phyloP scores from a whole-genome alignment of 1,140 invertebrate genomes.

The Aradophagus sp. region DNA sequence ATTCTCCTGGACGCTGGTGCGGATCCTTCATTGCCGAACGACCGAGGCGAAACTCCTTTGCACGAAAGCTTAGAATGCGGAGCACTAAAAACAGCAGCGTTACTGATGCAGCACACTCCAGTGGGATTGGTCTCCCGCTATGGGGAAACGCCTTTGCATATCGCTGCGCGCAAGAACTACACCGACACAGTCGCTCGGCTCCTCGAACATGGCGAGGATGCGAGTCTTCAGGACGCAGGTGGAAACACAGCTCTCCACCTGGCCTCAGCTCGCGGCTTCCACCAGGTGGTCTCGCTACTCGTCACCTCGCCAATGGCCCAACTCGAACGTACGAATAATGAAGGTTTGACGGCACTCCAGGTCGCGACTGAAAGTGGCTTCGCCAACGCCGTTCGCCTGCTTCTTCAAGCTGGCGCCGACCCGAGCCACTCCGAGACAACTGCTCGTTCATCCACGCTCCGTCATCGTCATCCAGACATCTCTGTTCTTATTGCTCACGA shows the following conservation, averaged over 20 bases:
- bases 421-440: conserved; percentile 56
- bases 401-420: conserved; percentile 64
- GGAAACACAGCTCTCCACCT: conserved; percentile 71
- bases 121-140: conserved; percentile 65
- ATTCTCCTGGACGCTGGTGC: conserved; percentile 73
- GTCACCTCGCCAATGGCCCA: conserved; percentile 61
- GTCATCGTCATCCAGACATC: conserved; percentile 64
- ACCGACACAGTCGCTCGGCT: conserved; percentile 63
- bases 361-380: conserved; percentile 73
- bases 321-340: conserved; percentile 66
- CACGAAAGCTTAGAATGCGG: conserved; percentile 76
- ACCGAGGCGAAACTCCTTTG: conserved; percentile 72
- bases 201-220: conserved; percentile 65
- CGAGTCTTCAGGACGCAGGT: conserved; percentile 67
- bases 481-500: conserved; percentile 62
- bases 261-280: conserved; percentile 70
- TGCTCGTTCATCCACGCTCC: conserved; percentile 48
- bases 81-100: conserved; percentile 62
- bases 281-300: conserved; percentile 64
- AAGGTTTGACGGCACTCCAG: conserved; percentile 68
- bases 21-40: conserved; percentile 70
- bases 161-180: conserved; percentile 71
- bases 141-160: conserved; percentile 69
- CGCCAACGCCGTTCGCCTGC: conserved; percentile 62
- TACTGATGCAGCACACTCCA: conserved; percentile 65